phyloP scores from a whole-genome alignment of 1,140 invertebrate genomes.

The Spodoptera frugiperda region DNA sequence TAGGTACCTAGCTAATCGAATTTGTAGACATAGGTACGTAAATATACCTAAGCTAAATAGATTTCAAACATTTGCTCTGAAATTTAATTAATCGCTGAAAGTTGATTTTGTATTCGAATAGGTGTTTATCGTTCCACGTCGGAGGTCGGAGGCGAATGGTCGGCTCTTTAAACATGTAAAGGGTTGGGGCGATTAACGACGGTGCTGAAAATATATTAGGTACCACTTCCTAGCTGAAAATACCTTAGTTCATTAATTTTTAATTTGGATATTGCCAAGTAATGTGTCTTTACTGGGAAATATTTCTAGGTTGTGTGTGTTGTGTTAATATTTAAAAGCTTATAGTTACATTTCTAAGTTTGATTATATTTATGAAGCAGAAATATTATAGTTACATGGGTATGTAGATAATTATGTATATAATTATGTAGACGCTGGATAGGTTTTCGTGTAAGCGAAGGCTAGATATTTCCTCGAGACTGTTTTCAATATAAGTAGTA shows the following conservation, averaged over 20 bases:
- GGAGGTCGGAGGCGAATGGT: neutral
- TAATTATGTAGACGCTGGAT: too few relatives aligned
- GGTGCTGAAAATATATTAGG: constrained; percentile 15
- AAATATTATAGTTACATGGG: too few relatives aligned
- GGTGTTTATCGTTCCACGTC: constrained; percentile 8
- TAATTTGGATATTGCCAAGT: neutral
- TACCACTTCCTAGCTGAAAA: constrained; percentile 27
- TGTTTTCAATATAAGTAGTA: too few relatives aligned
- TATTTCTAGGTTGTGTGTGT: constrained; percentile 12
- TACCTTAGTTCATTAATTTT: constrained; percentile 30
- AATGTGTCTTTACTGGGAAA: constrained; percentile 2
- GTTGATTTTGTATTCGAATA: constrained; percentile 12
- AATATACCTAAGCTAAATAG: neutral
- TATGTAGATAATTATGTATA: too few relatives aligned
- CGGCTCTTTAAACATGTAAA: constrained; percentile 28
- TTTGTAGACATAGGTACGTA: too few relatives aligned
- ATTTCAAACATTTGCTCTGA: neutral
- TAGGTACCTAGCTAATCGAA: too few relatives aligned
- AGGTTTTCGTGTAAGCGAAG: too few relatives aligned
- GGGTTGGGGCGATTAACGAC: constrained; percentile 15
- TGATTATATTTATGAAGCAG: neutral
- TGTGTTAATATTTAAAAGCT: constrained; percentile 48
- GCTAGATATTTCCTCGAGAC: too few relatives aligned
- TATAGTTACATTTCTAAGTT: neutral
- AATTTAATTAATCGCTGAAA: neutral